Conservation (phyloP, 2,113 vertebrate genomes). For the Calidris pugnax region DNA sequence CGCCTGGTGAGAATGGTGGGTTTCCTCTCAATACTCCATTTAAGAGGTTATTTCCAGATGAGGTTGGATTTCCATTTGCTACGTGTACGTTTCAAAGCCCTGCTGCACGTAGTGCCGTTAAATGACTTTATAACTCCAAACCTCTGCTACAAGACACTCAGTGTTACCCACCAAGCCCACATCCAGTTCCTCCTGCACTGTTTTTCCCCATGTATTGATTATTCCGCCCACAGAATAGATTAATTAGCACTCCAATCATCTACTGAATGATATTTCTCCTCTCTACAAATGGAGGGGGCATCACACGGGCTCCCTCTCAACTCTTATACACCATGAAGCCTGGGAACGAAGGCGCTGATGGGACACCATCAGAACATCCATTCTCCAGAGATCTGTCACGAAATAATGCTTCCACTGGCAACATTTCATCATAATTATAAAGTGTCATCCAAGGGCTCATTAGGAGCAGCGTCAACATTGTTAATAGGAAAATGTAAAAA, state of each 20-base stretch:
- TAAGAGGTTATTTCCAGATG: background rate
- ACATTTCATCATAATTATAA: background rate
- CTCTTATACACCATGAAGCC: rapidly evolving
- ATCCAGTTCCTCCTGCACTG: background rate
- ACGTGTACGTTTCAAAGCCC: background rate
- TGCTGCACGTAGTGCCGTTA: background rate
- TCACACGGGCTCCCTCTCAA: background rate
- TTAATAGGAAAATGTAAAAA: background rate
- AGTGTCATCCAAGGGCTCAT: background rate
- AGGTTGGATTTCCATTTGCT: background rate
- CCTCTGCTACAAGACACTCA: background rate
- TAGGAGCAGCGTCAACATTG: background rate
- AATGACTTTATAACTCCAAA: background rate
- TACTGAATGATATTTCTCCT: background rate
- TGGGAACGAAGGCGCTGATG: rapidly evolving
- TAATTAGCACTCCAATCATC: background rate
- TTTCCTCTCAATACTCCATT: background rate
- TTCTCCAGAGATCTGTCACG: background rate
- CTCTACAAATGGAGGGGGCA: rapidly evolving
- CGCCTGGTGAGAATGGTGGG: background rate
- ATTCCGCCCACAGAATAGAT: background rate
- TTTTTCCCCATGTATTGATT: background rate
- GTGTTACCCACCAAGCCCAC: background rate
- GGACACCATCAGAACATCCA: background rate
- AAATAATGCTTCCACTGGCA: background rate